Conservation (phyloP, 2,888 invertebrate species). For the Acrocyrtus sp. region DNA sequence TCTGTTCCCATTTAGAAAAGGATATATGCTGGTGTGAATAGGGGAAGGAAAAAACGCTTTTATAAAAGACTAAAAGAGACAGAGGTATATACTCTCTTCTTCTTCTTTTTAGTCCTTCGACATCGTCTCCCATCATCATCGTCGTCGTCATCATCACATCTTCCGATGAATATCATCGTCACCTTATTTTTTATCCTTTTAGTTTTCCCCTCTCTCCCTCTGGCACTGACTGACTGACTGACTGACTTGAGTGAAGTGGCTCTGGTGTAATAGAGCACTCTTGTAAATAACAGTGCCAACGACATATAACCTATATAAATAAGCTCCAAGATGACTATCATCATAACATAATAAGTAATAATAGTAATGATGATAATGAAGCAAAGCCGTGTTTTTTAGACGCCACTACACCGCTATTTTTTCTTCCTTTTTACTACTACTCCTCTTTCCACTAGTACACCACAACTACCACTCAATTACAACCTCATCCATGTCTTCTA, state of each 20-base stretch:
- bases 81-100: not conserved
- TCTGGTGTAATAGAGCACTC: not conserved
- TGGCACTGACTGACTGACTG: not conserved
- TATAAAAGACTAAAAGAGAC: no score
- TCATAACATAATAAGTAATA: no score
- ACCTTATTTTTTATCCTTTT: not conserved
- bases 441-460: no score
- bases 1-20: conserved; percentile 49
- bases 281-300: not conserved
- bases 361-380: not conserved
- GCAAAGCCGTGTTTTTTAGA: not conserved
- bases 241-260: not conserved
- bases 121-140: no score
- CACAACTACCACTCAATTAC: not conserved
- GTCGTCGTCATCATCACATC: conserved; percentile 17
- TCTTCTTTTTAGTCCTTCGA: no score
- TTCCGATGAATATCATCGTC: not conserved
- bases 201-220: not conserved
- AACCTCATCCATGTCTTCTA: not conserved
- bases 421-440: no score
- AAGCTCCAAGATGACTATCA: not conserved
- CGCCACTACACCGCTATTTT: not conserved
- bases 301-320: not conserved
- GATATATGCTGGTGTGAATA: no score
- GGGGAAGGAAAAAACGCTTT: no score